These are phyloP conservation scores for Pantherophis alleghaniensis DNA, from an alignment of 2,797 vertebrate genomes.

Conservation along the genomic window DNA sequence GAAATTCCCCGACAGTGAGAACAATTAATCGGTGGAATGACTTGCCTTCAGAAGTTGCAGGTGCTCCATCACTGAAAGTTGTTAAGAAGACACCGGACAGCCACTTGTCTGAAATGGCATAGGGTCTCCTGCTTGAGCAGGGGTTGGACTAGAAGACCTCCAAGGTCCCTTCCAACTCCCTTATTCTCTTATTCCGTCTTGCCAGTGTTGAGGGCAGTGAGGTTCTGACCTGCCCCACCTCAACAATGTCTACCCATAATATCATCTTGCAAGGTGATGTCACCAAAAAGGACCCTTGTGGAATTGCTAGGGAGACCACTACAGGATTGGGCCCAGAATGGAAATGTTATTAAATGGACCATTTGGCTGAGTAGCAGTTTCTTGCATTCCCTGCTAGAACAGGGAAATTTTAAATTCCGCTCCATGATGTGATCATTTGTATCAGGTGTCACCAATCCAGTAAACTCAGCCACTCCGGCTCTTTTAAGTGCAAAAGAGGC, in stretches of 20 bases:
- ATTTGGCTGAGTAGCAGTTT: neutral
- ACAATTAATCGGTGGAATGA: too few relatives aligned
- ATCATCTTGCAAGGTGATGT: neutral
- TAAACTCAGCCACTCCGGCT: neutral
- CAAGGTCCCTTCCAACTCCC: neutral
- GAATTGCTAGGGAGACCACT: neutral
- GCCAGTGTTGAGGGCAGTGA: neutral
- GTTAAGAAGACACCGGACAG: neutral
- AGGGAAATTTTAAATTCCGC: neutral
- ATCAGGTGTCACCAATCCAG: neutral
- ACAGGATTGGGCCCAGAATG: neutral
- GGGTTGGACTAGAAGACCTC: neutral
- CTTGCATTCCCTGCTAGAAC: neutral
- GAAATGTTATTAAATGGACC: neutral
- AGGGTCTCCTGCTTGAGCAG: neutral
- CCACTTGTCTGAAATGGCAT: neutral
- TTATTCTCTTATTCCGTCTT: neutral
- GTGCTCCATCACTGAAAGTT: neutral
- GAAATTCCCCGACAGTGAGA: too few relatives aligned
- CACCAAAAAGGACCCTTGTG: neutral
- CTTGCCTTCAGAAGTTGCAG: neutral
- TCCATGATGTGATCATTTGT: neutral
- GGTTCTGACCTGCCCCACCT: neutral
- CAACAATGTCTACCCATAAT: neutral
- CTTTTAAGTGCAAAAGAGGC: neutral